Base-by-base conservation (phyloP, 1,140 invertebrate species). In the Eurytemora carolleeae region DNA sequence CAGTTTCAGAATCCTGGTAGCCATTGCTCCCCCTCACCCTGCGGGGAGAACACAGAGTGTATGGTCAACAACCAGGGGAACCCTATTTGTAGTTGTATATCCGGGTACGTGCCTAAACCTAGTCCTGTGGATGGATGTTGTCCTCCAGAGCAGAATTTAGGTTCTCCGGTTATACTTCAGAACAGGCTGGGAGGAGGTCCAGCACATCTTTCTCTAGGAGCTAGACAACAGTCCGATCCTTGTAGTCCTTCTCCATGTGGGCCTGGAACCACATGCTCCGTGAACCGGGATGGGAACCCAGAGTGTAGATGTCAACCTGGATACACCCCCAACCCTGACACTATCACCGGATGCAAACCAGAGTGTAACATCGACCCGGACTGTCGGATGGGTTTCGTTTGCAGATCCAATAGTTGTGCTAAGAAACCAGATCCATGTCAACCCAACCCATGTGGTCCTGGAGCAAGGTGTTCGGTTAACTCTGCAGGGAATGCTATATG, bases 201-300 rank as follows among this genome's bases (percentile, higher is more conserved):
- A 7, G 31, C 7, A 12, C n/a, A 44, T n/a, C 31, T 44, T 44
- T 44, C 31, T 12, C 31, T 44, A 7, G n/a, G n/a, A 7, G n/a
- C 7, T n/a, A 7, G n/a, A n/a, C 31, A n/a, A n/a, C n/a, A 7
- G n/a, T 44, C 76, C n/a, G 67, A 76, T 69, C 82, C 80, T 3
- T 85, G 83, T 66, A 75, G 78, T 58, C 83, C 83, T 22, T 82
- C 80, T 17, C 83, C 84, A 3, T 87, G 84, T 67, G 84, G 84
- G 22, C 77, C 81, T 2, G 82, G 84, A 63, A 81, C 83, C 0
- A 72, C 79, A 18, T 87, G 84, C 66, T 26, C 57, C 25, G 59
- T 67, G 1, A 66, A 25, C 20, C 18, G 81, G 65, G 76, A 80
- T 54, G 80, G 78, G 23, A 82, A 85, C 67, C 82, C 84, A 1